A percentile compares a stretch with the other conserved stretches of the same genome.
phyloP scores from a whole-genome alignment of 2,888 invertebrate genomes.

The Sesamia inferens region DNA sequence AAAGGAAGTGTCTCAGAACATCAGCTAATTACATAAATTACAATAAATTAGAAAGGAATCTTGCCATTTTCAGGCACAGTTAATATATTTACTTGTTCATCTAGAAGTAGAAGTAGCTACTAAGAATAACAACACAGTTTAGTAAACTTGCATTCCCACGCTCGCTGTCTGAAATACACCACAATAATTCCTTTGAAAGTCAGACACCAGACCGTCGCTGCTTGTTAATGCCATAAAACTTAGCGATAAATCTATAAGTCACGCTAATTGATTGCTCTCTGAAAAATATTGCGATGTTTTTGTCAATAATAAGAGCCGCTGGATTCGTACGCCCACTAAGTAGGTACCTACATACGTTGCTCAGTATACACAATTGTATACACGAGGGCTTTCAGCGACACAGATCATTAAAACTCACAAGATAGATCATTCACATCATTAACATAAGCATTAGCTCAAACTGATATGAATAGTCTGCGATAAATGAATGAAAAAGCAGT shows the following conservation, averaged over 20 bases:
- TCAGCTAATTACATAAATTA: neutral
- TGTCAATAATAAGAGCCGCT: slow-evolving; percentile 11
- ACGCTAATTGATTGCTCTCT: slow-evolving; percentile 24
- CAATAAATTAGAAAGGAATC: neutral
- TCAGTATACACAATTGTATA: slow-evolving; percentile 40
- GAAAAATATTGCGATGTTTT: slow-evolving; percentile 23
- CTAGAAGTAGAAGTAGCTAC: neutral
- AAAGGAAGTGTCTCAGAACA: neutral
- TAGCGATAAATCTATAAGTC: slow-evolving; percentile 7
- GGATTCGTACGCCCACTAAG: slow-evolving; percentile 13
- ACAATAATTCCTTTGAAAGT: neutral
- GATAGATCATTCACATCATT: slow-evolving; percentile 67
- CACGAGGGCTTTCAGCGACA: slow-evolving; percentile 46
- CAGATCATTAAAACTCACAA: slow-evolving; percentile 66
- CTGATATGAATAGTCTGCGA: slow-evolving; percentile 69
- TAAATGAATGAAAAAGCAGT: slow-evolving; percentile 81
- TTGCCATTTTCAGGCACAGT: neutral
- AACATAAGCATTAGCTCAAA: slow-evolving; percentile 67
- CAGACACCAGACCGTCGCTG: slow-evolving; percentile 18
- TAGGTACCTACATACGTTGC: neutral
- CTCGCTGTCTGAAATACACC: slow-evolving; percentile 11
- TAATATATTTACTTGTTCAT: slow-evolving; percentile 6
- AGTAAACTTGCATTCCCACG: slow-evolving; percentile 11
- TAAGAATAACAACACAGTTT: slow-evolving; percentile 25
- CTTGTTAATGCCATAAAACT: slow-evolving; percentile 27